Percentiles rank a stretch among this genome's conserved stretches.
Conservation (phyloP, 2,797 vertebrate species). For the Poecilia picta region DNA sequence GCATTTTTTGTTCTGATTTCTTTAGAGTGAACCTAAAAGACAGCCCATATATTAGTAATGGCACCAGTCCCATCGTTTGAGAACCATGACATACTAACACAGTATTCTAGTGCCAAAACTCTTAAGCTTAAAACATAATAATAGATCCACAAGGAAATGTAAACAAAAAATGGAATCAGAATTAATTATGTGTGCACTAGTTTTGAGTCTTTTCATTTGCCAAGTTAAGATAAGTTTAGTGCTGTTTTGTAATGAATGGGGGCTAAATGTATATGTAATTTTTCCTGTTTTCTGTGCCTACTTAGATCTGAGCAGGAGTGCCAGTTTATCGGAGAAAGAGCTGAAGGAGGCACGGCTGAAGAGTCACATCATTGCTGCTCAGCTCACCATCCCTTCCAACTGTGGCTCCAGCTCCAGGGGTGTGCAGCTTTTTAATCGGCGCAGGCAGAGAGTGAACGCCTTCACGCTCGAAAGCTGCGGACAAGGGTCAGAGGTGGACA, state of each 20-base stretch:
- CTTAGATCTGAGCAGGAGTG: constrained; percentile 87
- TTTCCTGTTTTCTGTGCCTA: constrained; percentile 31
- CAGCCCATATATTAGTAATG: not conserved
- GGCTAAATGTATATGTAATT: not conserved
- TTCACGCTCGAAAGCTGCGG: constrained; percentile 84
- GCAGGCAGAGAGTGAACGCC: constrained; percentile 90
- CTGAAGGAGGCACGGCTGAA: constrained; percentile 90
- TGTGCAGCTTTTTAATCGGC: constrained; percentile 93
- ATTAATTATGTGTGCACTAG: not conserved
- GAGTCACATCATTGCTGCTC: constrained; percentile 92
- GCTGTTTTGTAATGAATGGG: constrained; percentile 11
- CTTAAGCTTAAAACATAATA: not conserved
- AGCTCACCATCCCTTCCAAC: constrained; percentile 89
- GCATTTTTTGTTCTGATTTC: too few species aligned
- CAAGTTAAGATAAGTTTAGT: constrained; percentile 14
- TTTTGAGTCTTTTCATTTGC: constrained; percentile 2
- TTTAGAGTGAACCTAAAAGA: not conserved
- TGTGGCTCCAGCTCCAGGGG: constrained; percentile 92
- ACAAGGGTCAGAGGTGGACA: constrained; percentile 52
- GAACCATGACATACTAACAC: not conserved
- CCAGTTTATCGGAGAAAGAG: constrained; percentile 93
- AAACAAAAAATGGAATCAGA: not conserved
- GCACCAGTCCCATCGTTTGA: not conserved
- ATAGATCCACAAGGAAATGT: not conserved
- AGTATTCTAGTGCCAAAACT: not conserved